Percentiles rank a stretch among this genome's conserved stretches.
These are phyloP conservation scores for Drosophila koepferae DNA, from an alignment of 2,888 invertebrate genomes.

Conservation along the genomic window DNA sequence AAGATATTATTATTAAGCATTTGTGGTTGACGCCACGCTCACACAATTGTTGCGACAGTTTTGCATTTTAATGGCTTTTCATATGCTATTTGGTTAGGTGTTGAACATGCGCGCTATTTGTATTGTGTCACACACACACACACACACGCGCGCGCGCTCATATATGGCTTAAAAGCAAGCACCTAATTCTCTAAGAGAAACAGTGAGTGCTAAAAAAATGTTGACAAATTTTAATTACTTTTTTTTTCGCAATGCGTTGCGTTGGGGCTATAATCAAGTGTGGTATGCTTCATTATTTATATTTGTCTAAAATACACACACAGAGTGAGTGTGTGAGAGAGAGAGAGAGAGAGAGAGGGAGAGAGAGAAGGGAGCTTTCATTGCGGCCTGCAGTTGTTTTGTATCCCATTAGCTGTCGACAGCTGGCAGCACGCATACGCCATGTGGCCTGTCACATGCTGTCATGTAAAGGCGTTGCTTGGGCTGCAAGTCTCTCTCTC, in stretches of 20 bases:
- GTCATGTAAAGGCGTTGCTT: conserved; percentile 71
- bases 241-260: conserved; percentile 44
- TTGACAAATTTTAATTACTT: conserved; percentile 78
- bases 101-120: conserved; percentile 38
- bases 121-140: conserved; percentile 9
- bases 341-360: neutral
- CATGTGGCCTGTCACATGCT: conserved; percentile 77
- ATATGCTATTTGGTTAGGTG: conserved; percentile 55
- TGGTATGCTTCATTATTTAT: conserved; percentile 75
- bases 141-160: neutral
- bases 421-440: conserved; percentile 69
- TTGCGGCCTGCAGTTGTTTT: conserved; percentile 51
- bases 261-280: conserved; percentile 67
- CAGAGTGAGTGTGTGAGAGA: neutral
- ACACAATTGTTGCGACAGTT: conserved; percentile 32
- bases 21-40: conserved; percentile 29
- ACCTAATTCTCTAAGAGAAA: conserved; percentile 38
- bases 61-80: conserved; percentile 49
- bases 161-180: conserved; percentile 24
- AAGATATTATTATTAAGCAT: conserved; percentile 57
- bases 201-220: conserved; percentile 38
- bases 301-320: conserved; percentile 42
- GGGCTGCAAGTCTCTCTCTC: conserved; percentile 20
- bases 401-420: conserved; percentile 57
- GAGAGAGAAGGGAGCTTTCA: conserved; percentile 20